phyloP scores from a whole-genome alignment of 2,797 vertebrate genomes.

The Odontamblyopus rebecca region DNA sequence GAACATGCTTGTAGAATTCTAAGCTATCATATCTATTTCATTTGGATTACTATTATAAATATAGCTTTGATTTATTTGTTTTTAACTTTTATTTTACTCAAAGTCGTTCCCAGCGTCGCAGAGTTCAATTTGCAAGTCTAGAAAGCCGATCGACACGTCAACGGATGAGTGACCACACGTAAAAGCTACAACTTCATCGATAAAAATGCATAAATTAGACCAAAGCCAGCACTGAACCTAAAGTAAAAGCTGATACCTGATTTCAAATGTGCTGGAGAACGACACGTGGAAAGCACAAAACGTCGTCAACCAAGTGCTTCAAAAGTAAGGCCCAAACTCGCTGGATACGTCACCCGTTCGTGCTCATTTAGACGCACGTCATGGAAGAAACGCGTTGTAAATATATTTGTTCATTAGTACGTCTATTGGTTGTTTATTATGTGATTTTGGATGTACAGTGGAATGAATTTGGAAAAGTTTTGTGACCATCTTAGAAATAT shows the following conservation, averaged over 20 bases:
- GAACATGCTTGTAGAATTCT: not conserved
- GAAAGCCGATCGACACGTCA: not conserved
- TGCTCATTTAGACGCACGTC: not conserved
- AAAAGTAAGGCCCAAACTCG: conserved; percentile 2
- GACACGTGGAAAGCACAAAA: conserved; percentile 1
- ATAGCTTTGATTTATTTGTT: not conserved
- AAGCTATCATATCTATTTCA: not conserved
- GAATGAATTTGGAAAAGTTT: not conserved
- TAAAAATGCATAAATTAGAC: not conserved
- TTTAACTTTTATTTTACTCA: not conserved
- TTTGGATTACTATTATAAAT: not conserved
- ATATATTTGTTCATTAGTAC: not conserved
- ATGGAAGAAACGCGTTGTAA: not conserved
- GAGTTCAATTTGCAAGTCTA: not conserved
- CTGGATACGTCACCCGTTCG: not conserved
- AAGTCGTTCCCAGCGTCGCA: not conserved
- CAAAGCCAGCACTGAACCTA: conserved; percentile 5
- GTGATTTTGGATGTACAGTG: not conserved
- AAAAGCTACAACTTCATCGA: not conserved
- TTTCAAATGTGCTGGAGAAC: not conserved
- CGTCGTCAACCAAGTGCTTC: not conserved
- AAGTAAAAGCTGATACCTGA: conserved; percentile 8
- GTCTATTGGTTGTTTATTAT: not conserved
- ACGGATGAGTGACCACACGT: not conserved
- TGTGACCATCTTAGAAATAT: no score